Conservation (phyloP, 2,797 vertebrate species). For the Enteromius afrohamiltoni region DNA sequence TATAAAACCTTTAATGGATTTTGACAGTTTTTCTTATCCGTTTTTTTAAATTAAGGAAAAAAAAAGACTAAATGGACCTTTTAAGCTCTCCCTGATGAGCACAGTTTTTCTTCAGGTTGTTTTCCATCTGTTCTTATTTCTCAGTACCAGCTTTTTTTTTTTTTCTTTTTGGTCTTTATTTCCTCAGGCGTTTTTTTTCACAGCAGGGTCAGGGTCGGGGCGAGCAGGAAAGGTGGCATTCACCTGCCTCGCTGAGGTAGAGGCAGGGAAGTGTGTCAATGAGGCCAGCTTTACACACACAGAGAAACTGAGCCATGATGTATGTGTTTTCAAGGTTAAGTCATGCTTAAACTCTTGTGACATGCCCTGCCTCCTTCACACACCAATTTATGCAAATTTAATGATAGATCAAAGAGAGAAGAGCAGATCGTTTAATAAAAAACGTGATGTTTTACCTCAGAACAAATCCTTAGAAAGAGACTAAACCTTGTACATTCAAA, state of each 20-base stretch:
- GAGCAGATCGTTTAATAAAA: background rate
- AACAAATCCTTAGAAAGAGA: background rate
- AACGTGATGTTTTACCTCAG: background rate
- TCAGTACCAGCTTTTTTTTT: background rate
- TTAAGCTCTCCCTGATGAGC: background rate
- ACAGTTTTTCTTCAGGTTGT: background rate
- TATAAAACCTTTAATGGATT: background rate
- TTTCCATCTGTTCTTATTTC: background rate
- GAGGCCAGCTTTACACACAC: background rate
- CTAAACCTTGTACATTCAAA: background rate
- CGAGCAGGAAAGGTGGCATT: conserved; percentile 17
- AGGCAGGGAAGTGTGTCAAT: conserved; percentile 15
- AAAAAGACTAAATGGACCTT: background rate
- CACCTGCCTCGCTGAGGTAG: conserved; percentile 1
- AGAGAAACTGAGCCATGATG: conserved; percentile 3
- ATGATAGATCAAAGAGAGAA: conserved; percentile 11
- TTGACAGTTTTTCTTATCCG: background rate
- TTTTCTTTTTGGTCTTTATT: background rate
- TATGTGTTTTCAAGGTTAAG: conserved; percentile 33
- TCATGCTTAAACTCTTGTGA: background rate
- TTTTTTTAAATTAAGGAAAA: background rate
- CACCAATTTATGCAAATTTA: background rate
- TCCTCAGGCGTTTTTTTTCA: conserved; percentile 9
- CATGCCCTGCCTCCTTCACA: conserved; percentile 2
- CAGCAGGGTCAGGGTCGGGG: conserved; percentile 13